Evolutionary conservation across 2,888 invertebrate genomes (phyloP).

Genomic region (Melanostoma scalare): DNA sequence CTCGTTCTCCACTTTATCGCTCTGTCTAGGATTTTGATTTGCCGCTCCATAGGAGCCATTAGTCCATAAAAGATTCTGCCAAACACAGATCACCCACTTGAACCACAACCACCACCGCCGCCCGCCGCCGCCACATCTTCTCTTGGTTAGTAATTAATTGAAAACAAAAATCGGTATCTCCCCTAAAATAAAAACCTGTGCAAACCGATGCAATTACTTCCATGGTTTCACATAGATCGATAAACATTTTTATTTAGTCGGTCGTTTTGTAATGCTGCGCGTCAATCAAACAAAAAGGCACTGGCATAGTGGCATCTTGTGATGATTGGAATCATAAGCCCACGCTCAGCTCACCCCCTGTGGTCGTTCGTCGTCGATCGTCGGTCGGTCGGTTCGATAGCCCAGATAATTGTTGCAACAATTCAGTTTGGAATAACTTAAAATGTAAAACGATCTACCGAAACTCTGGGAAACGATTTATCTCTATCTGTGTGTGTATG

Average conservation of each 20-base stretch:
- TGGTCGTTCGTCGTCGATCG: slow-evolving; percentile 15
- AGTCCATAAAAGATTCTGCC: slow-evolving; percentile 48
- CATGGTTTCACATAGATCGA: slow-evolving; percentile 3
- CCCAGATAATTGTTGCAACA: slow-evolving; percentile 51
- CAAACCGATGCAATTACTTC: slow-evolving; percentile 26
- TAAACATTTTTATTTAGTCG: neutral
- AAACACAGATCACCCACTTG: slow-evolving; percentile 52
- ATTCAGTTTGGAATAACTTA: slow-evolving; percentile 31
- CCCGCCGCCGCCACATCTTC: neutral
- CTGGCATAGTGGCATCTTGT: slow-evolving; percentile 65
- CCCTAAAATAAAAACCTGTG: slow-evolving; percentile 3
- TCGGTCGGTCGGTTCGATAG: slow-evolving; percentile 1
- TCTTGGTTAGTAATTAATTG: slow-evolving; percentile 47
- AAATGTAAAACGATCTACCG: slow-evolving; percentile 40
- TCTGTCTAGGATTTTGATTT: slow-evolving; percentile 66
- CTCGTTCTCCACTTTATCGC: slow-evolving; percentile 57
- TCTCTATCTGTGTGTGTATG: slow-evolving; percentile 13
- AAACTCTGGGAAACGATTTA: slow-evolving; percentile 26
- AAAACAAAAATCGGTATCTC: slow-evolving; percentile 48
- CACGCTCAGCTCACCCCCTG: slow-evolving; percentile 51
- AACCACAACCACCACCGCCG: slow-evolving; percentile 2
- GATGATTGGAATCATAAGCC: slow-evolving; percentile 65
- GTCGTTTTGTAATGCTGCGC: slow-evolving; percentile 29
- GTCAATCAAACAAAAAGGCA: slow-evolving; percentile 57
- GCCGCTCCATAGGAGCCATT: slow-evolving; percentile 51